Evolutionary conservation across 2,113 vertebrate genomes (phyloP).

Genomic region (Cisticola juncidis): DNA sequence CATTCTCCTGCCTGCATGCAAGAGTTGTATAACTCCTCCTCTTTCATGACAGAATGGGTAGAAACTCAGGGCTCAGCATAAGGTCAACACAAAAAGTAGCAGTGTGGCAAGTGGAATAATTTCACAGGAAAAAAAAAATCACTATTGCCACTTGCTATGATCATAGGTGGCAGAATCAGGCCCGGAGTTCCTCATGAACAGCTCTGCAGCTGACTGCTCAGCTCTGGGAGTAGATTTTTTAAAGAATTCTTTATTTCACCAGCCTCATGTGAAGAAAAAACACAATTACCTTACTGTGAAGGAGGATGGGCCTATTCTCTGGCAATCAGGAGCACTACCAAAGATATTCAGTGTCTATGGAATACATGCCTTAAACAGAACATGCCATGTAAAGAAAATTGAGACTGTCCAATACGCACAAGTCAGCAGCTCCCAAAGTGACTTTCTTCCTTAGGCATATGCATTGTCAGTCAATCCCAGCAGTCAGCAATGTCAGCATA

Average conservation of each 20-base stretch:
- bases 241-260: background rate
- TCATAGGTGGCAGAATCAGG: background rate
- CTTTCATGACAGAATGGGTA: background rate
- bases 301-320: background rate
- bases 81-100: background rate
- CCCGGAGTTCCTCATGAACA: background rate
- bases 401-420: background rate
- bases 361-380: background rate
- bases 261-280: background rate
- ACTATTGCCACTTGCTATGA: background rate
- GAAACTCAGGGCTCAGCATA: background rate
- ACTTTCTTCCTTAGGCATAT: background rate
- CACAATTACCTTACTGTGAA: background rate
- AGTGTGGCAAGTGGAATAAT: background rate
- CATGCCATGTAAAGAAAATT: background rate
- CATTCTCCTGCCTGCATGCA: background rate
- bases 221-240: background rate
- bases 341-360: background rate
- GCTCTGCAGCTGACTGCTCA: background rate
- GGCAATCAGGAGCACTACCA: background rate
- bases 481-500: background rate
- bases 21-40: rapidly evolving
- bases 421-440: background rate
- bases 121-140: background rate
- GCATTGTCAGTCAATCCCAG: background rate